Conservation (phyloP, 2,888 invertebrate species). For the Amiota minor region DNA sequence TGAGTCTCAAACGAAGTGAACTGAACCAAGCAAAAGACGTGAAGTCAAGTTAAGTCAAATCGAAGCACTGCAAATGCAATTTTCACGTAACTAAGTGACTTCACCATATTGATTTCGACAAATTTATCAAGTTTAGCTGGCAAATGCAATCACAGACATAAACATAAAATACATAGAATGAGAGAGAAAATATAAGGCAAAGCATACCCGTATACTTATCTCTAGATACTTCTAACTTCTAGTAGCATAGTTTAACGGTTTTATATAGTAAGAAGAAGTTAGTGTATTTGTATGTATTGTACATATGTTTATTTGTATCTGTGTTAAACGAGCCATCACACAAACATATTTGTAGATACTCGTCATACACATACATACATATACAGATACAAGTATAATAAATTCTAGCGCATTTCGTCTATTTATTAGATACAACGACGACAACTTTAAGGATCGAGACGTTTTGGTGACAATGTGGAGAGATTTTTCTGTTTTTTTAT, state of each 20-base stretch:
- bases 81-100: conserved; percentile 54
- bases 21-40: neutral
- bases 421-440: conserved; percentile 22
- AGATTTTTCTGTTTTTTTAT: neutral
- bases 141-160: neutral
- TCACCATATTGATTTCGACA: conserved; percentile 24
- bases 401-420: conserved; percentile 15
- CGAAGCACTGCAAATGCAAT: conserved; percentile 52
- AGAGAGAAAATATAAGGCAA: too few species aligned
- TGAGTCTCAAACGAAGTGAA: neutral
- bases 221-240: neutral
- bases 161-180: neutral
- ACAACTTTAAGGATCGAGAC: neutral
- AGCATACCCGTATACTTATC: neutral
- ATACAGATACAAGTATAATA: neutral
- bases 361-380: conserved; percentile 8
- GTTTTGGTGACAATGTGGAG: neutral
- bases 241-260: neutral
- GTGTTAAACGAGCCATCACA: conserved; percentile 2
- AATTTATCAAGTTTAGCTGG: conserved; percentile 22
- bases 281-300: neutral
- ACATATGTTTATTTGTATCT: conserved; percentile 14
- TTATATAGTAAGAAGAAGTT: neutral
- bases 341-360: conserved; percentile 19
- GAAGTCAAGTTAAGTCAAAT: neutral